Conservation (phyloP, 2,888 invertebrate species). For the Trichopoda pennipes region DNA sequence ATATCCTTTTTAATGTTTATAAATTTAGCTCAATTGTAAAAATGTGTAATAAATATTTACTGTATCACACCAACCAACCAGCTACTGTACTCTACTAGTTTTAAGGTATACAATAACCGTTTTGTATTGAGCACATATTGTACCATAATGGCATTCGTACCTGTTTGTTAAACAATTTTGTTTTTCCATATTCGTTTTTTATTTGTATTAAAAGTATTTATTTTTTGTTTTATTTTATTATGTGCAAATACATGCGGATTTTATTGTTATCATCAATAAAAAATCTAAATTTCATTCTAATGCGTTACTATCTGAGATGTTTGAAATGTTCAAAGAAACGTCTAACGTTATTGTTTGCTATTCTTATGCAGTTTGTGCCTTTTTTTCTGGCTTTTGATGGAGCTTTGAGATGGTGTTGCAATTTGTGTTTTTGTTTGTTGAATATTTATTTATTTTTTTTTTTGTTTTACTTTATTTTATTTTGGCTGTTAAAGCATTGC, state of each 20-base stretch:
- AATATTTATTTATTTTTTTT: constrained; percentile 20
- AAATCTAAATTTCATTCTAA: constrained; percentile 66
- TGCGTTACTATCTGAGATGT: constrained; percentile 63
- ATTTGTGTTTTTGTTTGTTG: constrained; percentile 57
- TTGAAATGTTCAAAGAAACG: constrained; percentile 53
- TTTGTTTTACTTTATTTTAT: no score
- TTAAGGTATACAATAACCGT: constrained; percentile 25
- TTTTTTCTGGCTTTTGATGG: not conserved
- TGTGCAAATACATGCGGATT: constrained; percentile 60
- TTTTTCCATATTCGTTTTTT: constrained; percentile 3
- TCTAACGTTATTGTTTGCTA: constrained; percentile 47
- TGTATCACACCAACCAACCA: not conserved
- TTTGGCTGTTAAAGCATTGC: constrained; percentile 38
- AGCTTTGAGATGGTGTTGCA: constrained; percentile 55
- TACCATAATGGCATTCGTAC: constrained; percentile 15
- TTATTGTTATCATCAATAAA: constrained; percentile 61
- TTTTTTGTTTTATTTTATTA: constrained; percentile 45
- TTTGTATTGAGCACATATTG: constrained; percentile 39
- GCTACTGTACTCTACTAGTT: not conserved
- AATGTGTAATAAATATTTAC: not conserved
- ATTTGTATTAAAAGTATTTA: not conserved
- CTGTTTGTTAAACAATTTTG: constrained; percentile 35
- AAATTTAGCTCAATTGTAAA: no score
- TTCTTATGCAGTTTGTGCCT: constrained; percentile 24
- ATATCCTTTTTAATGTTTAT: no score